These are phyloP conservation scores for Solenopsis invicta DNA, from an alignment of 1,140 invertebrate genomes.

Conservation along the genomic window DNA sequence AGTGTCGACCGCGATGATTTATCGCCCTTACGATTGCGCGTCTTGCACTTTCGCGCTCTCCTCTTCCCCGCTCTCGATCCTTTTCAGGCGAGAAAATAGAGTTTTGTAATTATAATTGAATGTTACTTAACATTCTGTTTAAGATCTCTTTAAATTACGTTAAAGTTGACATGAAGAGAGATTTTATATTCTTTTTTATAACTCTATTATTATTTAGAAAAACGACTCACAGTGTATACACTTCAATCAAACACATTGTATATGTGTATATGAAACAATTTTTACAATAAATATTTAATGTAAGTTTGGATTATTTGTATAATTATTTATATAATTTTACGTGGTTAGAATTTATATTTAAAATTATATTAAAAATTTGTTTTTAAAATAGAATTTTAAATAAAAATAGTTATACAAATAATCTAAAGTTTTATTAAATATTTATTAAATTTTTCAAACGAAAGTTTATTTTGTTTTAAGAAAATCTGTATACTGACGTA, in stretches of 20 bases:
- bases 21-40: slow-evolving; percentile 46
- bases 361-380: too few species aligned
- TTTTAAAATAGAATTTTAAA: too few species aligned
- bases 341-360: too few species aligned
- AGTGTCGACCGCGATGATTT: slow-evolving; percentile 66
- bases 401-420: not conserved
- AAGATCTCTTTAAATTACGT: not conserved
- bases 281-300: too few species aligned
- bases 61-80: not conserved
- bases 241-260: too few species aligned
- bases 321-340: too few species aligned
- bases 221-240: too few species aligned
- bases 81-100: not conserved
- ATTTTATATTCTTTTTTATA: too few species aligned
- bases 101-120: not conserved
- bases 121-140: not conserved
- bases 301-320: too few species aligned
- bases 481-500: not conserved
- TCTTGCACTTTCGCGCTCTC: not conserved
- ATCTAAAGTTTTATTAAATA: slow-evolving; percentile 5
- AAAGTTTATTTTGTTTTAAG: not conserved
- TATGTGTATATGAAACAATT: too few species aligned
- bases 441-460: not conserved
- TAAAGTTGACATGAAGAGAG: not conserved
- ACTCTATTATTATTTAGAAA: too few species aligned